Percentiles rank a stretch among this genome's conserved stretches.
phyloP scores from a whole-genome alignment of 2,888 invertebrate species.

The Metalampra italica region DNA sequence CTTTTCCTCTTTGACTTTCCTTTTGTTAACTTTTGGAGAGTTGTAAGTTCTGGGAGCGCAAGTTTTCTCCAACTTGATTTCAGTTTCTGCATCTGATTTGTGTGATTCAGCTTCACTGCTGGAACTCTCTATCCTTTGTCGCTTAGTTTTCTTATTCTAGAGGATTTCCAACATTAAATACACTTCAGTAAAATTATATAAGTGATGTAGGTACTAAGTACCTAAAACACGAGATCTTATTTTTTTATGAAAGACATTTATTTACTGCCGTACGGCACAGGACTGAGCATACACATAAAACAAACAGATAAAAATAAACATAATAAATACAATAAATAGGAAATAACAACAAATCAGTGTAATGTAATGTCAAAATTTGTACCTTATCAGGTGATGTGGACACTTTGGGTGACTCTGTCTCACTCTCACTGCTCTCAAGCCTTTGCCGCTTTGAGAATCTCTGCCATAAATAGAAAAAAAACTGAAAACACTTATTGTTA shows the following conservation, averaged over 20 bases:
- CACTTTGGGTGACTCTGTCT: slow-evolving; percentile 15
- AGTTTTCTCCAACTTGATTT: slow-evolving; percentile 36
- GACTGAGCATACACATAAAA: too few species aligned
- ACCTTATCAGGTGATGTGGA: slow-evolving; percentile 28
- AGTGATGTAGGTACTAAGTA: neutral
- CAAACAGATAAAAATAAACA: too few species aligned
- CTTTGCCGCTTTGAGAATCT: slow-evolving; percentile 47
- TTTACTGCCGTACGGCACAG: too few species aligned
- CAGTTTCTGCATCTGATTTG: slow-evolving; percentile 15
- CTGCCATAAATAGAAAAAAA: slow-evolving; percentile 27
- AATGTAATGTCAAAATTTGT: too few species aligned
- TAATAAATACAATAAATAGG: too few species aligned
- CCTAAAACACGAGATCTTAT: too few species aligned
- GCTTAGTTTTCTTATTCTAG: slow-evolving; percentile 55
- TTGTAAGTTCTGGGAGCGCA: slow-evolving; percentile 44
- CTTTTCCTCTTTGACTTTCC: slow-evolving; percentile 20
- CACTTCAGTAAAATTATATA: neutral
- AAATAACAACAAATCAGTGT: too few species aligned
- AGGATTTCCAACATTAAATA: slow-evolving; percentile 5
- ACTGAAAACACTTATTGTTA: slow-evolving; percentile 1
- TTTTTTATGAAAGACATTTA: too few species aligned
- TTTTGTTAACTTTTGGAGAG: slow-evolving; percentile 47
- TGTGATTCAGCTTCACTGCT: slow-evolving; percentile 46
- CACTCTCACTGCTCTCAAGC: slow-evolving; percentile 52
- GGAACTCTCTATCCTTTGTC: slow-evolving; percentile 61